These are phyloP conservation scores for Tapera naevia DNA, from an alignment of 2,797 vertebrate genomes.

Conservation along the genomic window DNA sequence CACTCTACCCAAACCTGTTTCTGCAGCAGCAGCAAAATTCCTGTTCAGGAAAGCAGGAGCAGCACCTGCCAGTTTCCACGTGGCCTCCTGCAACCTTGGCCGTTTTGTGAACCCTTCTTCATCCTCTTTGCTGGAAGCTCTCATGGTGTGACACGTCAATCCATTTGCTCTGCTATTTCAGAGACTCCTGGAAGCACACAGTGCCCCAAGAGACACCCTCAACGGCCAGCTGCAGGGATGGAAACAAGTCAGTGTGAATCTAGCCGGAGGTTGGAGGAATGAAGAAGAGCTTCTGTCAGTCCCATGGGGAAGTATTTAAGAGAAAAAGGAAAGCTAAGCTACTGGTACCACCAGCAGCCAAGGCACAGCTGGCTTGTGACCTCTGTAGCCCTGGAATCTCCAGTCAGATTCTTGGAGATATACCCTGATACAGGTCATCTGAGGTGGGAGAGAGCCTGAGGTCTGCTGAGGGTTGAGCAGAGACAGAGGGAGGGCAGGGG, in stretches of 20 bases:
- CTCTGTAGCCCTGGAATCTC: background rate
- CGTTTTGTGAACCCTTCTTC: background rate
- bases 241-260: background rate
- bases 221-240: background rate
- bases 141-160: background rate
- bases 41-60: background rate
- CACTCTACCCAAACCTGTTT: background rate
- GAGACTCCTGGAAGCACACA: background rate
- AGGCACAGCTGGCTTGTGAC: background rate
- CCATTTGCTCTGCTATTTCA: background rate
- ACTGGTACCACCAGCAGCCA: rapidly evolving
- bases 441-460: background rate
- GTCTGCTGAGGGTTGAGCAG: background rate
- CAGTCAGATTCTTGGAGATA: background rate
- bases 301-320: background rate
- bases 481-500: background rate
- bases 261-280: background rate
- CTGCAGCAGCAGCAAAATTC: conserved; percentile 52
- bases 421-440: rapidly evolving
- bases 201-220: background rate
- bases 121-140: background rate
- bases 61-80: background rate
- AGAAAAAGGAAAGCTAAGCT: background rate
- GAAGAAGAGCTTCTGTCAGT: background rate
- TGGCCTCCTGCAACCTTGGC: conserved; percentile 15